Conservation (phyloP, 2,113 vertebrate genomes). For the Hemiscyllium ocellatum region DNA sequence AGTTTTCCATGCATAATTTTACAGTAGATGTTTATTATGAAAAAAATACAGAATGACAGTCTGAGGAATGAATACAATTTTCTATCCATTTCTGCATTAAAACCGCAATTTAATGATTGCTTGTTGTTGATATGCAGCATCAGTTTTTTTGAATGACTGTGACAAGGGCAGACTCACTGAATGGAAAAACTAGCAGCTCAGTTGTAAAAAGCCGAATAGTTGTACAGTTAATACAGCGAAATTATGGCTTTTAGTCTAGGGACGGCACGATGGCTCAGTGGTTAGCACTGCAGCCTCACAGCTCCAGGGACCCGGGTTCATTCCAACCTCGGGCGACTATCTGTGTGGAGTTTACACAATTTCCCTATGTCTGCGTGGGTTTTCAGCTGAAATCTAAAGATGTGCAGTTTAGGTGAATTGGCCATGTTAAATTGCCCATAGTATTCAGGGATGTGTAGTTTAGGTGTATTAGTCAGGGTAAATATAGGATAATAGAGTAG, state of each 20-base stretch:
- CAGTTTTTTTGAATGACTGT: background rate
- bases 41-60: background rate
- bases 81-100: background rate
- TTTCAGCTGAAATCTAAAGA: no score
- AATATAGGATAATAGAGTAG: no score
- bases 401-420: no score
- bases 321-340: no score
- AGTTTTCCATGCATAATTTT: background rate
- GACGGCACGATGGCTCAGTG: no score
- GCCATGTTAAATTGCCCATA: no score
- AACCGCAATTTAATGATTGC: background rate
- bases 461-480: no score
- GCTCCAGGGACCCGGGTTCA: no score
- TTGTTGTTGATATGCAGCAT: background rate
- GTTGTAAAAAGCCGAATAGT: background rate
- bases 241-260: background rate
- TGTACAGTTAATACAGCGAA: background rate
- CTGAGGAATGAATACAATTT: background rate
- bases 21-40: background rate
- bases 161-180: background rate
- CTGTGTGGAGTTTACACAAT: no score
- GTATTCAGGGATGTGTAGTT: no score
- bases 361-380: no score
- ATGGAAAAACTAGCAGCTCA: background rate
- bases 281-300: no score